Percentiles rank a stretch among this genome's conserved stretches.
phyloP scores from a whole-genome alignment of 2,888 invertebrate genomes.

The Orthosia gracilis region DNA sequence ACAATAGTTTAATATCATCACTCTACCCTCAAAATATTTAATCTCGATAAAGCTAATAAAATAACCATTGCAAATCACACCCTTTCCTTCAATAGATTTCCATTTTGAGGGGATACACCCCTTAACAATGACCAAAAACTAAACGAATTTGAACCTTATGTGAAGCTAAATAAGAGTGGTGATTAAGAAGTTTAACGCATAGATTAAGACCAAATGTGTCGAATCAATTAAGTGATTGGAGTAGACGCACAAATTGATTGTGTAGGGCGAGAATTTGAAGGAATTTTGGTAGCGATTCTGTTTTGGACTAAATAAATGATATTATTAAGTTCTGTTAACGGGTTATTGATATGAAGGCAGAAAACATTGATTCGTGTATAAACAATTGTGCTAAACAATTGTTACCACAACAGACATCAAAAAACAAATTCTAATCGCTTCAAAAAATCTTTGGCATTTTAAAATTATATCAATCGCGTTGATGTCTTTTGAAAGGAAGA shows the following conservation, averaged over 20 bases:
- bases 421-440: no score
- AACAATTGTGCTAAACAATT: no score
- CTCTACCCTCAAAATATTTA: constrained; percentile 77
- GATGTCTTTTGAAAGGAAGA: constrained; percentile 25
- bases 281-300: constrained; percentile 43
- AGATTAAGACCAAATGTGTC: constrained; percentile 77
- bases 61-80: constrained; percentile 88
- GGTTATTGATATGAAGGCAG: neutral
- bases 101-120: constrained; percentile 72
- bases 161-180: neutral
- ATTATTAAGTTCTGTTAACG: constrained; percentile 1
- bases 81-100: constrained; percentile 85
- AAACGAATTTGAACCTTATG: constrained; percentile 48
- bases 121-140: neutral
- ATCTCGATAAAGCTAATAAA: constrained; percentile 87
- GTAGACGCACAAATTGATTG: constrained; percentile 67
- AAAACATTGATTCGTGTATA: no score
- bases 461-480: constrained; percentile 22
- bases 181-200: constrained; percentile 38
- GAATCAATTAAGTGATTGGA: constrained; percentile 88
- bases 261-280: constrained; percentile 48
- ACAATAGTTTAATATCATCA: constrained; percentile 62
- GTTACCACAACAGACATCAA: no score
- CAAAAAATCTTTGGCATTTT: no score
- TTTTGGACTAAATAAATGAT: constrained; percentile 8